phyloP scores from a whole-genome alignment of 2,888 invertebrate genomes.

The Agrypnus murinus region DNA sequence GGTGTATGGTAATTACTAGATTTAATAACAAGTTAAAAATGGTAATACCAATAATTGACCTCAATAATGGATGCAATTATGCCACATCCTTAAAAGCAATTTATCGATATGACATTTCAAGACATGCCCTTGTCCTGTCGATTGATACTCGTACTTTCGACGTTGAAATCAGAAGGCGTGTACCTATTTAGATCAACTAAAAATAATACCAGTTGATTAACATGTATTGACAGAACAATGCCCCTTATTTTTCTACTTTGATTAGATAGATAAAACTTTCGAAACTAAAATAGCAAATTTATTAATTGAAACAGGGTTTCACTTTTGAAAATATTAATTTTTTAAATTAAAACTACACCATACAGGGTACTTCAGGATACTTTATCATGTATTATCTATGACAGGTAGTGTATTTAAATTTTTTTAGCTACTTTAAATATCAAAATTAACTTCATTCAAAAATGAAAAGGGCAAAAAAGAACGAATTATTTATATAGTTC shows the following conservation, averaged over 20 bases:
- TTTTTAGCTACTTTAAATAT: background rate
- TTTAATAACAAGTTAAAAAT: background rate
- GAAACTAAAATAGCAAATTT: too few relatives aligned
- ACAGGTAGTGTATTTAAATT: conserved; percentile 12
- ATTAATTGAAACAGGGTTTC: too few relatives aligned
- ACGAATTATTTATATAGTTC: conserved; percentile 22
- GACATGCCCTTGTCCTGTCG: conserved; percentile 35
- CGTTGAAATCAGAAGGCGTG: conserved; percentile 39
- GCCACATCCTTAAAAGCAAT: conserved; percentile 32
- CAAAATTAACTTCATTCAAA: conserved; percentile 17
- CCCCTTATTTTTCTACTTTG: background rate
- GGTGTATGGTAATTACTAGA: too few relatives aligned
- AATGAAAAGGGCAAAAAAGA: conserved; percentile 6
- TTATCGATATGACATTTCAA: conserved; percentile 42
- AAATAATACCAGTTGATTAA: conserved; percentile 36
- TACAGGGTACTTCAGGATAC: too few relatives aligned
- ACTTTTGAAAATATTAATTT: too few relatives aligned
- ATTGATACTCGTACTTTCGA: conserved; percentile 32
- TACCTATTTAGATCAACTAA: conserved; percentile 36
- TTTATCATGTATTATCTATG: too few relatives aligned
- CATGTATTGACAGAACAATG: conserved; percentile 45
- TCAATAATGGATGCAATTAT: conserved; percentile 37
- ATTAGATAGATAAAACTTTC: conserved; percentile 3
- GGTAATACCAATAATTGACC: conserved; percentile 17
- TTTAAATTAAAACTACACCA: too few relatives aligned